Percentiles rank a stretch among this genome's conserved stretches.
Evolutionary conservation across 2,113 vertebrate genomes (phyloP).

Genomic region (Rhinolophus sinicus): DNA sequence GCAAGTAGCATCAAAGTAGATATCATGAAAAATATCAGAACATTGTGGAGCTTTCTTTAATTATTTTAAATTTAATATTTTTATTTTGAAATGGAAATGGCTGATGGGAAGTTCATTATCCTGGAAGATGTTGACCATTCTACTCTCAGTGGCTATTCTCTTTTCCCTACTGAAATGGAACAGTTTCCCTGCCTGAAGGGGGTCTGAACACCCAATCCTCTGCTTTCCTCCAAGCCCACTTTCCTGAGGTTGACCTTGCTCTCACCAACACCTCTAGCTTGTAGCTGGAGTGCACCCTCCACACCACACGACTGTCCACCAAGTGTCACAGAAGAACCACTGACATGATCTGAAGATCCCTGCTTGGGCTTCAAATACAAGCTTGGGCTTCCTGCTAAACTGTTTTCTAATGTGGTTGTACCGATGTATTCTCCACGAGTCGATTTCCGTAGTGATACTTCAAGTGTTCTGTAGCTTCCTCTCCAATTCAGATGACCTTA

Average conservation of each 20-base stretch:
- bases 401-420: not conserved
- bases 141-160: not conserved
- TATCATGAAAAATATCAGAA: not conserved
- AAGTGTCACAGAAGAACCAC: not conserved
- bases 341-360: not conserved
- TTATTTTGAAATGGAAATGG: conserved; percentile 20
- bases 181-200: not conserved
- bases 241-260: not conserved
- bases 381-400: not conserved
- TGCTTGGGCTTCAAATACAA: not conserved
- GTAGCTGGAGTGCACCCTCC: not conserved
- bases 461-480: not conserved
- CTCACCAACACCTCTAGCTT: not conserved
- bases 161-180: not conserved
- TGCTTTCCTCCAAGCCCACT: not conserved
- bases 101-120: not conserved
- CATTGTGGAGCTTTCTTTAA: not conserved
- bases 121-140: not conserved
- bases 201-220: not conserved
- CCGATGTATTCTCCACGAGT: not conserved
- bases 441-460: not conserved
- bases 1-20: not conserved
- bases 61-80: not conserved
- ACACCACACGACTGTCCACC: not conserved
- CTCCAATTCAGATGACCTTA: not conserved